phyloP scores from a whole-genome alignment of 2,113 vertebrate genomes.

The Typhlomys cinereus region DNA sequence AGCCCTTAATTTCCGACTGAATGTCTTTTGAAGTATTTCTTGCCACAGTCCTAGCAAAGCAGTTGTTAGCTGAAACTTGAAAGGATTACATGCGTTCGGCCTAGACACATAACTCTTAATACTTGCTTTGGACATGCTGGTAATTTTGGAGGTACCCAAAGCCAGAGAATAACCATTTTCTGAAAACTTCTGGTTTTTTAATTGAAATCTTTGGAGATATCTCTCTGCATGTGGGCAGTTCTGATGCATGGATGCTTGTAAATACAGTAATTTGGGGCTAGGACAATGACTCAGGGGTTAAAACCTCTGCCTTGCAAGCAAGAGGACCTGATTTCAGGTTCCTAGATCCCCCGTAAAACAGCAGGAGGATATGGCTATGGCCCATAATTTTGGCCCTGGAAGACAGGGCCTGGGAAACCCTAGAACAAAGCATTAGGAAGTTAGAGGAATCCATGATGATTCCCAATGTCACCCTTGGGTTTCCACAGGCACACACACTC shows the following conservation, averaged over 20 bases:
- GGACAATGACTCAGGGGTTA: no score
- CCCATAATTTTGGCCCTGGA: no score
- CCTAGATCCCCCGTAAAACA: no score
- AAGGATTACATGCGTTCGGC: not conserved
- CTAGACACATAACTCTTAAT: not conserved
- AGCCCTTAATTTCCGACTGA: conserved; percentile 38
- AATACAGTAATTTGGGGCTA: no score
- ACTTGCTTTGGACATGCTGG: not conserved
- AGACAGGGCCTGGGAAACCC: no score
- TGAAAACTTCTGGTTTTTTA: conserved; percentile 2
- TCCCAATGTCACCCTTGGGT: no score
- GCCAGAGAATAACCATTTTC: not conserved
- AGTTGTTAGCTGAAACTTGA: not conserved
- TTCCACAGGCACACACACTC: no score
- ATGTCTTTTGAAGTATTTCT: conserved; percentile 43
- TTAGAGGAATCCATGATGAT: no score
- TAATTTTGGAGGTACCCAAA: not conserved
- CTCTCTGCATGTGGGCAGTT: not conserved
- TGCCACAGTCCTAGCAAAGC: not conserved
- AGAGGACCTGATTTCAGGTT: no score
- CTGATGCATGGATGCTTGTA: not conserved
- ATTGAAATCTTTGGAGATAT: conserved; percentile 6
- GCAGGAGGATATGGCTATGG: no score
- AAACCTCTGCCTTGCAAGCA: no score
- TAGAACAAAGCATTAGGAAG: no score